Base-by-base conservation (phyloP, 2,797 vertebrate genomes). In the Hydrophis major region DNA sequence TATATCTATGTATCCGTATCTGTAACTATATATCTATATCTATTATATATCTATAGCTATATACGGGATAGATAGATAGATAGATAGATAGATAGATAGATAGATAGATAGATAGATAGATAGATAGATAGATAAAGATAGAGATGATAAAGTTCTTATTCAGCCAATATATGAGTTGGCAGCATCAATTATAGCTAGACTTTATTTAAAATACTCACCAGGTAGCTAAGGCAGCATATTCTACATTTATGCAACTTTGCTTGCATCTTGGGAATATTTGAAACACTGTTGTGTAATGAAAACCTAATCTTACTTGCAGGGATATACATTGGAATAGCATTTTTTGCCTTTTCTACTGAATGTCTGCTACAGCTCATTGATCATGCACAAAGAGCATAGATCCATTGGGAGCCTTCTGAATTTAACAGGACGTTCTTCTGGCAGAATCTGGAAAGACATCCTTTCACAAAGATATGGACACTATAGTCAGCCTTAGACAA, bases 221-320 rank as follows among this genome's bases (percentile, higher is more conserved):
- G 86, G 47, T 88, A 95, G 88, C 86, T 94, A 89, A 86, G 90
- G 90, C 83, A 93, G 92, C 83, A 92, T 93, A 47, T 92, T 95
- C 90, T 94, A 59, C 89, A 83, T 93, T 94, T 88, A 90, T 94
- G 91, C 93, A 95, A 92, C 93, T 92, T 88, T 94, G 27, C 90
- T 93, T 95, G 94, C 63, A 94, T 95, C 93, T 92, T 94, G 94
- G 87, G 94, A 96, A 86, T 88, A 61, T 93, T 96, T 95, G 95
- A 93, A 89, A 92, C 87, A 92, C 92, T 95, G 95, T 94, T 95
- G 94, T 95, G 92, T 89, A 95, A 93, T 94, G 95, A 96, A 96
- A 97, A 95, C 94, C 95, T 96, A 96, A 96, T 96, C 94, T 97
- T 95, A 95, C 95, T 86, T 96, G 94, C 94, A 8, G 18, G 94